phyloP scores from a whole-genome alignment of 2,888 invertebrate genomes.

The Macrophya annulata region DNA sequence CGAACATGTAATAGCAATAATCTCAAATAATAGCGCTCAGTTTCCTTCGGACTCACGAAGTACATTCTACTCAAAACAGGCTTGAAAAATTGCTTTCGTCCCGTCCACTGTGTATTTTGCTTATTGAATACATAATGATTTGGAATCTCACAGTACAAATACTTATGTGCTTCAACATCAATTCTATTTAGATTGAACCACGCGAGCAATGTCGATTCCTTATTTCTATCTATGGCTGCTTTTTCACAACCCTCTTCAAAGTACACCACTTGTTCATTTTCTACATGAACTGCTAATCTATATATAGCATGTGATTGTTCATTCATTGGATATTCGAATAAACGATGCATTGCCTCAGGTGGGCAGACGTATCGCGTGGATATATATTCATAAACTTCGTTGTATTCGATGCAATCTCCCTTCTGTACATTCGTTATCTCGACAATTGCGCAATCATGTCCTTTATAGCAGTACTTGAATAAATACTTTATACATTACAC shows the following conservation, averaged over 20 bases:
- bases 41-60: conserved; percentile 41
- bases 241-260: conserved; percentile 12
- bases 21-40: conserved; percentile 56
- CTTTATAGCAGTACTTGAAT: conserved; percentile 64
- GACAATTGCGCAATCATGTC: conserved; percentile 59
- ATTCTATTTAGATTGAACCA: not conserved
- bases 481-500: conserved; percentile 64
- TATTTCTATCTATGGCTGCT: not conserved
- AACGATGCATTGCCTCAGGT: conserved; percentile 73
- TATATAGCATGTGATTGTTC: conserved; percentile 59
- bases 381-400: conserved; percentile 70
- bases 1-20: conserved; percentile 57
- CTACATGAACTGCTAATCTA: not conserved
- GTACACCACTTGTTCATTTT: not conserved
- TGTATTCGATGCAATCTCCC: conserved; percentile 41
- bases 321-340: conserved; percentile 67
- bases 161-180: not conserved
- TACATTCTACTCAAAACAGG: too few relatives aligned
- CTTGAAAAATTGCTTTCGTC: too few relatives aligned
- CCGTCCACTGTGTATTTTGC: not conserved
- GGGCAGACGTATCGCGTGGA: conserved; percentile 72
- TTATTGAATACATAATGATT: too few relatives aligned
- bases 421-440: conserved; percentile 34
- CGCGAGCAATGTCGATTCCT: not conserved
- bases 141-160: too few relatives aligned